Percentiles rank a stretch among this genome's conserved stretches.
Evolutionary conservation across 1,140 invertebrate genomes (phyloP).

Genomic region (Metaphire vulgaris): DNA sequence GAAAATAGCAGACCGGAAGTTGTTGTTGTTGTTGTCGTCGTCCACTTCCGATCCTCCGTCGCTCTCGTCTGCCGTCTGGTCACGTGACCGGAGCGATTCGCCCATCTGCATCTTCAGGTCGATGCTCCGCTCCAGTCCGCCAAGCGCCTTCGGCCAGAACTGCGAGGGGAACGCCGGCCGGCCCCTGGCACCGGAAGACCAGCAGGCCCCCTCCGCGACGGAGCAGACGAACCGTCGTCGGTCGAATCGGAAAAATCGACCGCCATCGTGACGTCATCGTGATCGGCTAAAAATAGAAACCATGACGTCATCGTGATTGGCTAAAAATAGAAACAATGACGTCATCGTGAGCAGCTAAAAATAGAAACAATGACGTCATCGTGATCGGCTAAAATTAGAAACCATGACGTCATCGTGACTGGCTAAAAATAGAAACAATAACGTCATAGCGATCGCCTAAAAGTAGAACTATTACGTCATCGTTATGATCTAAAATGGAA

Average conservation of each 20-base stretch:
- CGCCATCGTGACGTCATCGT: not conserved
- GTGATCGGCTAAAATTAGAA: not conserved
- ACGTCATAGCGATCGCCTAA: no score
- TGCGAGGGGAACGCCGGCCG: no score
- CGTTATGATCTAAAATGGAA: no score
- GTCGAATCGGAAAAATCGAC: not conserved
- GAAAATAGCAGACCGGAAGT: no score
- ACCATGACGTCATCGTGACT: no score
- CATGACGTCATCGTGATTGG: not conserved
- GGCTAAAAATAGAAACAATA: no score
- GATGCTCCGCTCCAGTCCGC: no score
- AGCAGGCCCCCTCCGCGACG: not conserved
- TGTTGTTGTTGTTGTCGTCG: not conserved
- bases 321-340: not conserved
- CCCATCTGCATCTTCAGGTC: not conserved
- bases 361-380: not conserved
- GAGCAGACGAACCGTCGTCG: not conserved
- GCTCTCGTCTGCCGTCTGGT: not conserved
- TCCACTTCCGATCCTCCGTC: not conserved
- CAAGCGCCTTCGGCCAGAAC: no score
- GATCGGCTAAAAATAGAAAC: not conserved
- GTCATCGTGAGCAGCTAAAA: not conserved
- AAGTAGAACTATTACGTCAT: no score
- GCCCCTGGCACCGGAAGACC: not conserved
- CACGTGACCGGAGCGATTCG: not conserved